These are phyloP conservation scores for Anisognathus igniventris DNA, from an alignment of 2,797 vertebrate genomes.

Conservation along the genomic window DNA sequence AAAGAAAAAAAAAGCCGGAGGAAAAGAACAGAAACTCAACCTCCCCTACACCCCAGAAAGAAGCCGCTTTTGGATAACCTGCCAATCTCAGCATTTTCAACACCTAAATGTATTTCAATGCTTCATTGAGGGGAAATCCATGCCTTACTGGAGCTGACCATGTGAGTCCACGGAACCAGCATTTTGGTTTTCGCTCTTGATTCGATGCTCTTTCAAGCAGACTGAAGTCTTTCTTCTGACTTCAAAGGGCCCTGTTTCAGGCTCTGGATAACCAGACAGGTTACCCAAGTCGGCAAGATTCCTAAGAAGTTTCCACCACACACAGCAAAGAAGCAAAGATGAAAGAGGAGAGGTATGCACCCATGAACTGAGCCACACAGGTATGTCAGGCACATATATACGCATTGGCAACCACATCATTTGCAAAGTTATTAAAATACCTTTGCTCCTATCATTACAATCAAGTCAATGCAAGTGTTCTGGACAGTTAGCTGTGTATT, in stretches of 20 bases:
- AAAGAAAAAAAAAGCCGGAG: background rate
- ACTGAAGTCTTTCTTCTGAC: background rate
- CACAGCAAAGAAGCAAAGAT: constrained; percentile 16
- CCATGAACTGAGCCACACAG: background rate
- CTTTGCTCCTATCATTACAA: background rate
- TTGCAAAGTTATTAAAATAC: constrained; percentile 25
- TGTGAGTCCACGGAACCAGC: accelerated
- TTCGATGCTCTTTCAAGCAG: background rate
- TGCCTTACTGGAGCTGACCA: background rate
- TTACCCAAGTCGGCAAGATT: background rate
- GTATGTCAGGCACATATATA: background rate
- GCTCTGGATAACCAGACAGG: background rate
- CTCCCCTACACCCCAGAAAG: background rate
- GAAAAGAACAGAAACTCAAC: background rate
- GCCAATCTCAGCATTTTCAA: background rate
- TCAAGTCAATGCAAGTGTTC: background rate
- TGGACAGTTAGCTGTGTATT: background rate
- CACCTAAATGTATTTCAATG: background rate
- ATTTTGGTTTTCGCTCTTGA: background rate
- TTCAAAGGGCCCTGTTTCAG: constrained; percentile 2
- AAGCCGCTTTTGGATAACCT: background rate
- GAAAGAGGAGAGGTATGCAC: background rate
- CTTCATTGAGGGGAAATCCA: background rate
- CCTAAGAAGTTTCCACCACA: background rate
- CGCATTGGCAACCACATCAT: background rate